These are phyloP conservation scores for Crocidura indochinensis DNA, from an alignment of 2,797 vertebrate genomes.

Conservation along the genomic window DNA sequence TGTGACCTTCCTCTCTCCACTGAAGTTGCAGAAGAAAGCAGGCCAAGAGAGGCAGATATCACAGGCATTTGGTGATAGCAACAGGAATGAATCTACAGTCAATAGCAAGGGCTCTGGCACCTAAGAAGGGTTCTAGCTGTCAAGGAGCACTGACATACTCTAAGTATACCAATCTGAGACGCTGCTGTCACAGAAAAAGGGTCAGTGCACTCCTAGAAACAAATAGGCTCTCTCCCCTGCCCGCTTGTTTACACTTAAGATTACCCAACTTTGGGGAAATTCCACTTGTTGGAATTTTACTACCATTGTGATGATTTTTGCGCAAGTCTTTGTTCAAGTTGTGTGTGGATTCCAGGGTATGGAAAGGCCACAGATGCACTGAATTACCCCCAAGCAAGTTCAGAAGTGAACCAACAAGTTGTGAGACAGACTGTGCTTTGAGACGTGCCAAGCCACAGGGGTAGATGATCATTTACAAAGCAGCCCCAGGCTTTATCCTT, in stretches of 20 bases:
- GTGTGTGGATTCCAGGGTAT: background rate
- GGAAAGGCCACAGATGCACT: constrained; percentile 11
- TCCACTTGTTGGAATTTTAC: constrained; percentile 72
- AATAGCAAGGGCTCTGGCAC: background rate
- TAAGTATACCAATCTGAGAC: background rate
- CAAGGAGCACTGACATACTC: no score
- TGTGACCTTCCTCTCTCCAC: background rate
- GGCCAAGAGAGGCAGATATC: background rate
- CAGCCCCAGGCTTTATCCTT: background rate
- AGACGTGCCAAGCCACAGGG: constrained; percentile 1
- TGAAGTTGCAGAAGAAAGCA: background rate
- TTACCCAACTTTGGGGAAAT: constrained; percentile 75
- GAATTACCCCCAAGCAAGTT: background rate
- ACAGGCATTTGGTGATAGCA: background rate
- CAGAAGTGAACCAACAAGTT: constrained; percentile 47
- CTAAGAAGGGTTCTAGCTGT: background rate
- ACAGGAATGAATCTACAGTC: background rate
- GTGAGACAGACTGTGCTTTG: background rate
- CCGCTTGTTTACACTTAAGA: constrained; percentile 63
- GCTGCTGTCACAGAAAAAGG: background rate
- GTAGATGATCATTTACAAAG: constrained; percentile 19
- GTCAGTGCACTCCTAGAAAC: background rate
- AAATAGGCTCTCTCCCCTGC: background rate
- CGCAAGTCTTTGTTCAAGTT: background rate
- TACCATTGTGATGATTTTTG: constrained; percentile 47